Conservation (phyloP, 2,113 vertebrate species). For the Edolisoma coerulescens region DNA sequence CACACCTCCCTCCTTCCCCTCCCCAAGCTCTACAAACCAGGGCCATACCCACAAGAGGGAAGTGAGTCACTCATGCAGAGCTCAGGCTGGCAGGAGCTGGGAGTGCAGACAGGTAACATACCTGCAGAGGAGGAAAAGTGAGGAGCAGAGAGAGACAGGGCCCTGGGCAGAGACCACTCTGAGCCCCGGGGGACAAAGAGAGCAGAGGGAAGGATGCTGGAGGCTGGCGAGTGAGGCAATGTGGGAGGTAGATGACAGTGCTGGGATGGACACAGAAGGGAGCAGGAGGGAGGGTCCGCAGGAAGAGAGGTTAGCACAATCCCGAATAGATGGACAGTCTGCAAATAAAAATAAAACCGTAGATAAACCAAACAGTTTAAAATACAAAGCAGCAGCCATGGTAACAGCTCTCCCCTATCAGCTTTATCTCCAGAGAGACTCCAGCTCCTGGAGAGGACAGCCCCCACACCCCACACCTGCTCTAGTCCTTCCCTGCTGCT, state of each 20-base stretch:
- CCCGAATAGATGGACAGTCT: slow-evolving; percentile 49
- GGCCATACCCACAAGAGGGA: slow-evolving; percentile 52
- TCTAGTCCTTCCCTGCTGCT: slow-evolving; percentile 42
- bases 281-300: slow-evolving; percentile 54
- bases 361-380: slow-evolving; percentile 46
- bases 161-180: not conserved
- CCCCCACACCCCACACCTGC: slow-evolving; percentile 2
- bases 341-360: slow-evolving; percentile 67
- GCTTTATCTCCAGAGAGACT: slow-evolving; percentile 10
- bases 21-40: slow-evolving; percentile 47
- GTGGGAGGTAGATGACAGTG: slow-evolving; percentile 2
- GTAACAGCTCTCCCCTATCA: not conserved
- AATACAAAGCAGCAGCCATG: slow-evolving; percentile 49
- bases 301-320: slow-evolving; percentile 65
- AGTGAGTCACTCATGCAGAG: slow-evolving; percentile 56
- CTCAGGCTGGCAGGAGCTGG: slow-evolving; percentile 59
- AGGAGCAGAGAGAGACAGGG: slow-evolving; percentile 6
- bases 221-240: slow-evolving; percentile 14
- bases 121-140: slow-evolving; percentile 68
- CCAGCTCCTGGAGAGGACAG: not conserved
- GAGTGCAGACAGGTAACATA: slow-evolving; percentile 55
- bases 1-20: slow-evolving; percentile 32
- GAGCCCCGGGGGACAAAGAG: slow-evolving; percentile 30
- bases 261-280: slow-evolving; percentile 3
- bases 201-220: slow-evolving; percentile 60